A percentile compares a stretch with the other conserved stretches of the same genome.
These are phyloP conservation scores for Setophaga petechia DNA, from an alignment of 2,113 vertebrate species.

Conservation along the genomic window DNA sequence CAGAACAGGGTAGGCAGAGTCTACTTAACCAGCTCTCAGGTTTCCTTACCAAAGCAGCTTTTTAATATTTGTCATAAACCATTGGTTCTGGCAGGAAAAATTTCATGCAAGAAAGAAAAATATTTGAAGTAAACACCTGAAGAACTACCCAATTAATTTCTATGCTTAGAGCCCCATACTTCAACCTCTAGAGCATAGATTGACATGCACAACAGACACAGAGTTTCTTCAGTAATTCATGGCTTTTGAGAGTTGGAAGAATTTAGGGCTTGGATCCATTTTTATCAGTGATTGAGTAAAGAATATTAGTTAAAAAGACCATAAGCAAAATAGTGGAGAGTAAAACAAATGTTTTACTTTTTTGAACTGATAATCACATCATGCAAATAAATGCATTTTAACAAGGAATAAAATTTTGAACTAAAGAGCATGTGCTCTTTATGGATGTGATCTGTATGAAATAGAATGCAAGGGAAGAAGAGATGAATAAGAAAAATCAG, in stretches of 20 bases:
- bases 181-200: neutral
- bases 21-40: neutral
- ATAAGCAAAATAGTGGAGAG: neutral
- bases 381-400: neutral
- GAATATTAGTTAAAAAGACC: neutral
- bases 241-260: neutral
- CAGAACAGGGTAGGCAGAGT: neutral
- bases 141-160: neutral
- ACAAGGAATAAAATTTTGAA: neutral
- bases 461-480: neutral
- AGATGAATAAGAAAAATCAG: neutral
- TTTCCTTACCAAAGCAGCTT: neutral
- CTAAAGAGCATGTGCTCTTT: neutral
- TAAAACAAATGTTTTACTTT: neutral
- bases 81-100: neutral
- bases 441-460: neutral
- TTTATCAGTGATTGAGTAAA: neutral
- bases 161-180: neutral
- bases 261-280: neutral
- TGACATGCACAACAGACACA: rapidly evolving
- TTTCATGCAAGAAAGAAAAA: neutral
- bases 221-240: neutral
- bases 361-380: neutral
- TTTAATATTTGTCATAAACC: neutral
- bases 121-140: neutral